Evolutionary conservation across 2,113 vertebrate genomes (phyloP), one percentile per base, ranked within the genome.

Genomic region (Grammomys surdaster): DNA sequence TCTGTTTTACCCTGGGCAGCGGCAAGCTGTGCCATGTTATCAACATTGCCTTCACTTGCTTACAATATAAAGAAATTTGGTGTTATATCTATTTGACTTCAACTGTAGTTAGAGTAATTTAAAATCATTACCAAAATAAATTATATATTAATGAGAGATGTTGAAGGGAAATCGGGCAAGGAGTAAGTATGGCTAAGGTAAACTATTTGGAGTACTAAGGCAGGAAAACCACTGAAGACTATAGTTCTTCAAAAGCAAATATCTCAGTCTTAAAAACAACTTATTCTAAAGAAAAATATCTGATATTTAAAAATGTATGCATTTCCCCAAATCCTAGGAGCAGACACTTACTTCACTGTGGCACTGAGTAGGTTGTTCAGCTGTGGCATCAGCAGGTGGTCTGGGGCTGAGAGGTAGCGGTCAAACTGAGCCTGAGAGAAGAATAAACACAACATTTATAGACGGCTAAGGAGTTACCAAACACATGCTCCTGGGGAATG

Each of bases 341-440:
- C 92, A 98, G 70, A 80, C 58, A 98, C 99, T 99, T 98, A 99
- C 99, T 99, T 99, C 95, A 99, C 99, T 89, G 99, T 99, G 51
- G 99, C 99, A 88, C 99, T 99, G 72, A 99, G 99, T 91, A 99
- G 99, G 95, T 99, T 99, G 98, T 99, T 99, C 98, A 99, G 98
- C 97, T 99, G 99, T 17, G 99, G 98, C 99, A 99, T 99, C 96
- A 99, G 73, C 3, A 99, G 98, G 43, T 99, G 99, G 98, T 99
- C 99, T 31, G 99, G 99, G 28, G 99, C 99, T 3, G 99, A 99
- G 56, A 99, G 97, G 96, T 99, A 99, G 36, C 99, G 99, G 98
- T 99, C 99, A 98, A 99, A 99, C 98, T 99, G 99, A 95, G 99
- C 99, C 99, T 99, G 97, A 46, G 51, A 24, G 20, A 36, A 60